phyloP scores from a whole-genome alignment of 2,797 vertebrate genomes.

The Leptatherina wallacei region DNA sequence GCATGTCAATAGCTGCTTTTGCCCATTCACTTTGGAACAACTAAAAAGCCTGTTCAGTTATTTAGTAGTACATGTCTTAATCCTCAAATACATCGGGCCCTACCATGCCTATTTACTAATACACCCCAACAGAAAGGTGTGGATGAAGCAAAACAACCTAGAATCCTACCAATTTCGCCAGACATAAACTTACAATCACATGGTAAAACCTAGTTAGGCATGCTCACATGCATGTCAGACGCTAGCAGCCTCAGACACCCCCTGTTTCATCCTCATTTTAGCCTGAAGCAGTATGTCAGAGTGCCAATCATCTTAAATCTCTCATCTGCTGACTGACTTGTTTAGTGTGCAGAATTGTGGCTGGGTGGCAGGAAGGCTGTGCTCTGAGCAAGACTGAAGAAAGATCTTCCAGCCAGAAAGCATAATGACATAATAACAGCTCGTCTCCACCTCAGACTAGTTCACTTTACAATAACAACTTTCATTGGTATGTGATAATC shows the following conservation, averaged over 20 bases:
- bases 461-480: constrained; percentile 62
- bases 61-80: neutral
- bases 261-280: constrained; percentile 41
- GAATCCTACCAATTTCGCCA: constrained; percentile 8
- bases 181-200: neutral
- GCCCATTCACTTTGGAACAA: neutral
- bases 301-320: constrained; percentile 49
- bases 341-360: constrained; percentile 56
- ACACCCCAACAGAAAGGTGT: constrained; percentile 1
- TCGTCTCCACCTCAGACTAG: constrained; percentile 61
- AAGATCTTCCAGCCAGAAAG: constrained; percentile 58
- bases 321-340: constrained; percentile 55
- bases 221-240: constrained; percentile 12
- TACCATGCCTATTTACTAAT: neutral
- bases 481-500: constrained; percentile 49
- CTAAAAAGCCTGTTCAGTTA: neutral
- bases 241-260: constrained; percentile 16
- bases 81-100: neutral
- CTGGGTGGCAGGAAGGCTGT: constrained; percentile 29
- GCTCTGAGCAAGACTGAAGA: constrained; percentile 40
- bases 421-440: constrained; percentile 70
- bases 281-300: constrained; percentile 31
- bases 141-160: constrained; percentile 1
- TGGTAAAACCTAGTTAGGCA: constrained; percentile 15
- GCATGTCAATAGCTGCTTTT: neutral